Evolutionary conservation across 2,797 vertebrate species (phyloP), one percentile per base, ranked within the genome.

Genomic region (Allobates femoralis): DNA sequence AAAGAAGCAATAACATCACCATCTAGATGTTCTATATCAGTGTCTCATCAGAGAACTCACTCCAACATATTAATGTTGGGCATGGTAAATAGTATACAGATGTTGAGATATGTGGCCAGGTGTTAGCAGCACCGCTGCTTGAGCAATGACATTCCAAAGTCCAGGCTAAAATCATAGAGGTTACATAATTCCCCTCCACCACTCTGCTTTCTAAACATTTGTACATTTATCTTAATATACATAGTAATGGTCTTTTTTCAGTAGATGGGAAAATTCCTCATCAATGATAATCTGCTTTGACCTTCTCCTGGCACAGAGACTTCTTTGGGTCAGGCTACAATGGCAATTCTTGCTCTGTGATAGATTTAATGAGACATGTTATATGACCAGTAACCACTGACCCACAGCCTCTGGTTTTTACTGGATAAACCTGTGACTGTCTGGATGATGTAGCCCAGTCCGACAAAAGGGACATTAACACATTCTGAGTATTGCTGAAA

Each of bases 251-350:
- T 34, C 64, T 34, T 34, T 32, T 46, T 67, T 67, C 5, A 6
- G 64, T 34, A 19, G 16, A 67, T 67, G 16, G 64, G 64, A 67
- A 64, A 67, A 32, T 67, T 67, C 30, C 34, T 5, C 64, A 19
- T 67, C 32, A 67, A 67, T 34, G 15, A 67, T 67, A 67, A 67
- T 67, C 64, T 67, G 30, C 64, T 32, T 67, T 67, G 64, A 67
- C 64, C 64, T 67, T 67, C 28, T 67, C 30, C 30, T 67, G 64
- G 64, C 28, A 67, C 16, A 1, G 64, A 67, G 64, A 16, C 14
- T 67, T 67, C 32, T 67, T 18, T 67, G 64, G 64, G 30, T 34
- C 64, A 67, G 30, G 30, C 28, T 66, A 30, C 30, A 66, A 66
- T 66, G 64, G 28, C 30, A 66, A 32, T 66, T 66, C 30, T 66